phyloP scores from a whole-genome alignment of 2,888 invertebrate genomes.

The Nebria salina region DNA sequence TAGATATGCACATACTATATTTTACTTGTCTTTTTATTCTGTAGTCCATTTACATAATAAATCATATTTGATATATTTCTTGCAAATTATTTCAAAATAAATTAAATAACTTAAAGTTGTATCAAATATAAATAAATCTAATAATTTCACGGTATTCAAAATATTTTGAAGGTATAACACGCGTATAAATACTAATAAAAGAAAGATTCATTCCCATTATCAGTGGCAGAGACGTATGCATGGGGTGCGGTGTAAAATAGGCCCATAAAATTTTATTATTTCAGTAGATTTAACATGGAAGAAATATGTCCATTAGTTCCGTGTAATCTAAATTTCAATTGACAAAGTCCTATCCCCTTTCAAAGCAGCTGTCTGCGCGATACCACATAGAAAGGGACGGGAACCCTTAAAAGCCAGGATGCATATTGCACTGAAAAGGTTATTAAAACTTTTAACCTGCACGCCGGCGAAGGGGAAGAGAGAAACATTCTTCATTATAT shows the following conservation, averaged over 20 bases:
- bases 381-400: not conserved
- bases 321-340: slow-evolving; percentile 42
- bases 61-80: too few species aligned
- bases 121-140: not conserved
- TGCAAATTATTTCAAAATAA: too few species aligned
- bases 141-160: not conserved
- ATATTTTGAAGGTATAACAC: not conserved
- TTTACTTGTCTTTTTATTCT: too few species aligned
- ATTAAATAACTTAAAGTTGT: too few species aligned
- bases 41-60: too few species aligned
- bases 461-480: not conserved
- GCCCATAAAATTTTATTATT: slow-evolving; percentile 39
- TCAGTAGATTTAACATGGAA: slow-evolving; percentile 39
- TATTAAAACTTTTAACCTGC: slow-evolving; percentile 35
- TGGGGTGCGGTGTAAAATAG: slow-evolving; percentile 3
- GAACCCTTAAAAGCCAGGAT: slow-evolving; percentile 1
- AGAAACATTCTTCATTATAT: not conserved
- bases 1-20: not conserved
- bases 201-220: not conserved
- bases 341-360: slow-evolving; percentile 16
- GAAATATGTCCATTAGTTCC: slow-evolving; percentile 44
- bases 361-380: slow-evolving; percentile 19
- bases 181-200: not conserved
- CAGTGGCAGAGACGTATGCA: not conserved
- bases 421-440: slow-evolving; percentile 25